Base-by-base conservation (phyloP, 35 echinoderm and acorn worm genomes). In the Acanthaster planci region DNA sequence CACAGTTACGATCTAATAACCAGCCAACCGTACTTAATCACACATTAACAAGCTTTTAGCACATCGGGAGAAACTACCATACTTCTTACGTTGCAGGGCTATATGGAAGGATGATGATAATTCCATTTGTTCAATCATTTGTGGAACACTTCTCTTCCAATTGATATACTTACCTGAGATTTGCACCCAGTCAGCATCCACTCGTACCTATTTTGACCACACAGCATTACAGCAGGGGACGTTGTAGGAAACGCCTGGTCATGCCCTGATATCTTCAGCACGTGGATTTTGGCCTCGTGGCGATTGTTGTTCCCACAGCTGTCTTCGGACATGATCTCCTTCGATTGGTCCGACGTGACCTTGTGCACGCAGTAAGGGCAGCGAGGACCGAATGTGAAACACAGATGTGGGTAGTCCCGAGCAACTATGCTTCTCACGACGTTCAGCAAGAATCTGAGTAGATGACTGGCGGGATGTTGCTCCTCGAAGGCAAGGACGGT, bases 191-290 rank as follows among this genome's bases (percentile, higher is more conserved):
- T 26, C 64, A 72, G 64, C 3, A 34, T 2, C 64, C 22, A 26
- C 64, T 72, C 64, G 34, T 34, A 72, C 1, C 29, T 72, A 1
- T 72, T 26, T 26, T 72, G 64, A 31, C 64, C 64, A 72, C 64
- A 72, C 2, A 72, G 23, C 29, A 72, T 72, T 26, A 72, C 18
- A 26, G 34, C 64, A 14, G 64, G 64, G 10, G 26, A 72, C 23
- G 14, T 72, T 29, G 64, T 72, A 23, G 64, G 64, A 29, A 72
- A 72, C 23, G 64, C 21, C 64, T 72, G 7, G 64, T 72, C 64
- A 34, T 72, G 22, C 26, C 64, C 64, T 2, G 64, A 19, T 7
- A 72, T 72, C 16, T 72, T 72, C 7, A 72, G 64, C 64, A 72
- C 64, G 15, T 36, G 64, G 26, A 72, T 72, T 26, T 26, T 15